Evolutionary conservation across 2,113 vertebrate genomes (phyloP).

Genomic region (Sinocyclocheilus anshuiensis): DNA sequence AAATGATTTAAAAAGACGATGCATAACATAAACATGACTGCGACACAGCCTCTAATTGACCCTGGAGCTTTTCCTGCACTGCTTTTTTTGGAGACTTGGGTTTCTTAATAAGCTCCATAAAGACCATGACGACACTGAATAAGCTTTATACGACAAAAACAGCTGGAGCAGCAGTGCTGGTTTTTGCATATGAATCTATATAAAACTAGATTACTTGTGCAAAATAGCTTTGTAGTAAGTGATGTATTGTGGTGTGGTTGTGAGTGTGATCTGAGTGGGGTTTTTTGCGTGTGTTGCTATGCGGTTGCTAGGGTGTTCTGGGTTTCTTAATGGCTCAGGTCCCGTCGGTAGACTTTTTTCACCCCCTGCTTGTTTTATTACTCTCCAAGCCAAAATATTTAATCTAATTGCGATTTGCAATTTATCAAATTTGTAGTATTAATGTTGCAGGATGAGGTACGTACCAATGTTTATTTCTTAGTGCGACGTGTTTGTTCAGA

Average conservation of each 20-base stretch:
- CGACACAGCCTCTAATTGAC: neutral
- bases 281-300: neutral
- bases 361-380: neutral
- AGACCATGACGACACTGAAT: slow-evolving; percentile 23
- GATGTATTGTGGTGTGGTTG: neutral
- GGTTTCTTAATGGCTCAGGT: neutral
- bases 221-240: neutral
- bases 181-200: neutral
- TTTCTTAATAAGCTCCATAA: slow-evolving; percentile 6
- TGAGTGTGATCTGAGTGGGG: neutral
- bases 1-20: neutral
- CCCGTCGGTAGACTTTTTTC: neutral
- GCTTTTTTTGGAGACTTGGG: neutral
- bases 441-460: too few species aligned
- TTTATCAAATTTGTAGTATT: too few species aligned
- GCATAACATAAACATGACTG: neutral
- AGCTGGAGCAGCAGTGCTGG: neutral
- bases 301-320: neutral
- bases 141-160: neutral
- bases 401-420: too few species aligned
- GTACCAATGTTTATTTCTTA: too few species aligned
- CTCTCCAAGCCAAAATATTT: neutral
- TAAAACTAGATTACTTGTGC: neutral
- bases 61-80: slow-evolving; percentile 4
- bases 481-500: too few species aligned